A percentile compares a stretch with the other conserved stretches of the same genome.
These are phyloP conservation scores for Homalodisca vitripennis DNA, from an alignment of 1,140 invertebrate species.

Conservation along the genomic window DNA sequence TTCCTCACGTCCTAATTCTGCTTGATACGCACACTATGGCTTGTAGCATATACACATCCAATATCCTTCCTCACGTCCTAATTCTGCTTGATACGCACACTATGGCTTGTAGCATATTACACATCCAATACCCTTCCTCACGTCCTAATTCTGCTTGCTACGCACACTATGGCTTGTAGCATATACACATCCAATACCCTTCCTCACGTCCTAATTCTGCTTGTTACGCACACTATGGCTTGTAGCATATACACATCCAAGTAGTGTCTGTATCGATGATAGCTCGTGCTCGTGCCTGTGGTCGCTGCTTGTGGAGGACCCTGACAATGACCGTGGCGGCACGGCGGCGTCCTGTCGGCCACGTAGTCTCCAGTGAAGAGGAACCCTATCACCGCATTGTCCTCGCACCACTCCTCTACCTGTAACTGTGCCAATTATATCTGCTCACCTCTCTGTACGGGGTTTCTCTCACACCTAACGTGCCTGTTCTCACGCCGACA, in stretches of 20 bases:
- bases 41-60: no score
- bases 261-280: neutral
- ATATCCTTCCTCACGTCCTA: no score
- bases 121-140: no score
- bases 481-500: neutral
- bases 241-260: neutral
- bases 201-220: neutral
- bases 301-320: neutral
- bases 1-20: no score
- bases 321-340: neutral
- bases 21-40: no score
- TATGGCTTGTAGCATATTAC: no score
- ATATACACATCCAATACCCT: neutral
- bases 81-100: no score
- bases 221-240: neutral
- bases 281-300: neutral
- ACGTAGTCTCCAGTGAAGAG: neutral
- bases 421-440: slow-evolving; percentile 3
- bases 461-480: neutral
- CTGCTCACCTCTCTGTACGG: neutral
- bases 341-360: neutral
- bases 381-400: slow-evolving; percentile 14
- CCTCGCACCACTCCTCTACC: neutral
- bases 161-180: no score
- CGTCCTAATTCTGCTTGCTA: no score